Base-by-base conservation (phyloP, 35 echinoderm and acorn worm genomes). In the Ptychodera flava region DNA sequence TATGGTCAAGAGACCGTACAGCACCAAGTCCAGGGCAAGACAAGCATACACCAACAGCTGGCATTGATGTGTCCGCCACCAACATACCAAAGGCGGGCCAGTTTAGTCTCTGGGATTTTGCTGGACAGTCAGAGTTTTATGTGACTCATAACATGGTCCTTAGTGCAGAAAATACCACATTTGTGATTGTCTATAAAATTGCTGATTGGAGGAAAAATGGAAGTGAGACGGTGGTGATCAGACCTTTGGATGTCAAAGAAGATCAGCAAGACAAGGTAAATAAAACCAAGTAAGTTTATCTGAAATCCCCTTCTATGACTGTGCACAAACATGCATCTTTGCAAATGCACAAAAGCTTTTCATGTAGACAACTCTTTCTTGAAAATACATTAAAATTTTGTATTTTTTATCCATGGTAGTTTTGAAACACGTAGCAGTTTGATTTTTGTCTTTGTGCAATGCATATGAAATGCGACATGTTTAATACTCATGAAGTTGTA, bases 81-180 rank as follows among this genome's bases (percentile, higher is more conserved):
- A 33, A 82, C 29, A 33, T 82, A 2, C 80, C 80, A 32, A 34
- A 32, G 31, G 80, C 80, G 0, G 80, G 80, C 0, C 1, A 33
- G 34, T 82, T 82, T 33, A 82, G 80, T 33, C 30, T 82, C 32
- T 82, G 80, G 80, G 80, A 82, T 82, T 82, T 30, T 33, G 80
- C 80, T 27, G 80, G 80, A 2, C 80, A 82, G 34, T 32, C 78
- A 29, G 78, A 80, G 78, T 80, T 80, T 29, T 82, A 82, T 27
- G 1, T 82, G 29, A 82, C 80, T 10, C 80, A 82, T 82, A 16
- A 29, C 80, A 31, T 82, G 32, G 31, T 82, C 34, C 31, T 82
- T 16, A 33, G 34, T 32, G 80, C 32, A 31, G 16, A 31, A 31
- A 82, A 82, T 82, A 33, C 80, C 22, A 82, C 34, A 31, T 33